Base-by-base conservation (phyloP, 2,113 vertebrate genomes). In the Chauna torquata region DNA sequence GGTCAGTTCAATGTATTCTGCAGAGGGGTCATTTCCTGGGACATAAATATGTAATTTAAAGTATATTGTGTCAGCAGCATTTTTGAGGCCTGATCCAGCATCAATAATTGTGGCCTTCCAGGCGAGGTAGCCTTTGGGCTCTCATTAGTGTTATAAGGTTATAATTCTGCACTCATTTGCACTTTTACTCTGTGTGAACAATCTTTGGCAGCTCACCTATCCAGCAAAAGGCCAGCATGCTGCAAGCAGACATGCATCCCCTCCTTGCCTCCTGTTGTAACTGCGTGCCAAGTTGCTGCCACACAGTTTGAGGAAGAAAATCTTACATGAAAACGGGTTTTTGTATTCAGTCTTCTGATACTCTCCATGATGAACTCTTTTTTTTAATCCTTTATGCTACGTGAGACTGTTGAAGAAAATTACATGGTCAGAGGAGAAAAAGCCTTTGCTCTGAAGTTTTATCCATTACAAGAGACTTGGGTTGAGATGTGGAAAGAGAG, bases 11-110 rank as follows among this genome's bases (percentile, higher is more conserved):
- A 19, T 76, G 30, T 71, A 64, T 87, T 94, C 84, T 96, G 38
- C 32, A 69, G 74, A 90, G 88, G 36, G 64, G 11, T 9, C 23
- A 47, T 92, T 96, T 97, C 64, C 78, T 86, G 70, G 58, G 89
- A 95, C 75, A 75, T 89, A 96, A 94, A 92, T 70, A 72, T 54
- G 10, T 81, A 92, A 88, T 94, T 95, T 78, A 76, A 94, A 88
- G n/a, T 72, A 12, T 65, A 19, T 20, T 62, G 42, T 91, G 44
- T 90, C 50, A 93, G 89, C 82, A 86, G 69, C 64, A 86, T 54
- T 88, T 95, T 3, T 75, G 71, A 55, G 91, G 80, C 49, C 75
- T 69, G 57, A 87, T 97, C 74, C 80, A 95, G 86, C 25, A 94
- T 49, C 38, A 91, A 18, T 94, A 94, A 96, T 89, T 90, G 36